Base-by-base conservation (phyloP, 2,113 vertebrate species). In the Hydrolagus affinis region DNA sequence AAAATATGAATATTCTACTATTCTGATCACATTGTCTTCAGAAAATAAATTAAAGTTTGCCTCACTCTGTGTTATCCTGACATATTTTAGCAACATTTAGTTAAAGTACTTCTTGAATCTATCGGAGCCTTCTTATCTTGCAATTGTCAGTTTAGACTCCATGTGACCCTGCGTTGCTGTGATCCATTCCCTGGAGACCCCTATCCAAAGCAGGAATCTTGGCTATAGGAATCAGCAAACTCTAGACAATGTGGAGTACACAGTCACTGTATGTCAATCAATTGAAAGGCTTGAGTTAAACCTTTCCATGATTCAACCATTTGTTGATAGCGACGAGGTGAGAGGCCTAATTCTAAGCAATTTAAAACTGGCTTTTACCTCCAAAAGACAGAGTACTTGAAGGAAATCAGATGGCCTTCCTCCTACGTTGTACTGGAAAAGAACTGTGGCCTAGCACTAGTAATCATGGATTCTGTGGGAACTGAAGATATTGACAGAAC, bases 251-350 rank as follows among this genome's bases (percentile, higher is more conserved):
- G 70, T 86, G 80, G 70, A 57, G 85, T 87, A 85, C 85, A 78
- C 85, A 75, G 66, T 75, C 86, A 88, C 89, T 88, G 87, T 89
- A 87, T 87, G 88, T 91, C 90, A 91, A 92, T 92, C 91, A 90
- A 89, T 92, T 90, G 92, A 92, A 89, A 90, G 90, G 90, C 89
- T 91, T 90, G 88, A 87, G 88, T 89, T 89, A 91, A 88, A 89
- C 90, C 88, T 92, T 92, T 92, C 85, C 92, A 86, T 88, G 92
- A 92, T 93, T 92, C 91, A 92, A 93, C 91, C 91, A 91, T 90
- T 92, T 91, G 91, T 88, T 91, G 92, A 94, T 91, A 91, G 91
- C 91, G 91, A 87, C 91, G 92, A 93, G 90, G 91, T 93, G 92
- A 90, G 91, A 91, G 88, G 85, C 91, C 93, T 94, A 94, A 95